Percentiles rank a stretch among this genome's conserved stretches.
Conservation (phyloP, 2,113 vertebrate species). For the Solea solea region DNA sequence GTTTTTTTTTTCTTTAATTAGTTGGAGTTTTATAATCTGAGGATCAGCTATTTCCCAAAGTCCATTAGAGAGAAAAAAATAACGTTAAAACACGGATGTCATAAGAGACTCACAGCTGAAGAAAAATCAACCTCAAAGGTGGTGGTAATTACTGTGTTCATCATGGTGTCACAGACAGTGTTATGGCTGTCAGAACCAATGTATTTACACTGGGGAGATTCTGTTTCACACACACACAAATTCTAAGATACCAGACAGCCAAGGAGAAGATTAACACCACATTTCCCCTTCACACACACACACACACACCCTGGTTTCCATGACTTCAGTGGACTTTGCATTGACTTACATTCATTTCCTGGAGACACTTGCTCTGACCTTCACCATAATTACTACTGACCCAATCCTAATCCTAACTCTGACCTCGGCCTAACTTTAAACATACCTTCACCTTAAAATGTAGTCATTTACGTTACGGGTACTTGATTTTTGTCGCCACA, state of each 20-base stretch:
- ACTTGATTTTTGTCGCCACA: too few species aligned
- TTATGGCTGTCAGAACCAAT: conserved; percentile 61
- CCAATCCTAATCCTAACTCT: too few species aligned
- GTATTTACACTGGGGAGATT: conserved; percentile 64
- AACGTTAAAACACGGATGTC: conserved; percentile 13
- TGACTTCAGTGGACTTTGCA: too few species aligned
- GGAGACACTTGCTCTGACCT: too few species aligned
- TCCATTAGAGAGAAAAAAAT: not conserved
- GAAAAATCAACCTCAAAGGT: conserved; percentile 49
- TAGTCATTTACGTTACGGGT: too few species aligned
- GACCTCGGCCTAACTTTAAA: too few species aligned
- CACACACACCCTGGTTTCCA: not conserved
- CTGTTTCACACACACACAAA: conserved; percentile 48
- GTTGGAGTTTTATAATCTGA: not conserved
- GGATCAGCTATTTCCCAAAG: conserved; percentile 6
- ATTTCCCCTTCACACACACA: conserved; percentile 39
- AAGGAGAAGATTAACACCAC: conserved; percentile 68
- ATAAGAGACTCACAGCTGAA: conserved; percentile 57
- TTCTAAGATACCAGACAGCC: conserved; percentile 45
- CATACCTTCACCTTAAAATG: too few species aligned
- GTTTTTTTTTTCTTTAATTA: not conserved
- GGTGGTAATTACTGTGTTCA: conserved; percentile 55
- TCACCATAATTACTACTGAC: too few species aligned
- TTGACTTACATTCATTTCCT: too few species aligned
- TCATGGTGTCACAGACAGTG: conserved; percentile 52